These are phyloP conservation scores for Gymnobelideus leadbeateri DNA, from an alignment of 2,113 vertebrate species.

Conservation along the genomic window DNA sequence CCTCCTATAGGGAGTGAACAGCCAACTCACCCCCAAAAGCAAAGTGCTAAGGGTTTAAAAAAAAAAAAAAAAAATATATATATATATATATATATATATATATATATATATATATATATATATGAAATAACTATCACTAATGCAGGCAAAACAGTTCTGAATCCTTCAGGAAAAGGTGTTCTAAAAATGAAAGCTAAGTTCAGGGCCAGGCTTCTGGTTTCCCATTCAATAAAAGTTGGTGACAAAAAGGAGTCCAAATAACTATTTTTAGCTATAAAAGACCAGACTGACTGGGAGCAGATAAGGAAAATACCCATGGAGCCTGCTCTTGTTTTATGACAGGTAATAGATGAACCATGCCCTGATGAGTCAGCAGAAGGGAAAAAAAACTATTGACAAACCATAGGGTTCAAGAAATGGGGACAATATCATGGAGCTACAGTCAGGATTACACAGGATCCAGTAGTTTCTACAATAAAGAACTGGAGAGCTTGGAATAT, in stretches of 20 bases:
- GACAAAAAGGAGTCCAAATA: slow-evolving; percentile 61
- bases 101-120: no score
- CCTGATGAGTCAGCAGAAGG: not conserved
- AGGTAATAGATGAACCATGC: slow-evolving; percentile 28
- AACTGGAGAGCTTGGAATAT: no score
- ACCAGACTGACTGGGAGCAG: slow-evolving; percentile 33
- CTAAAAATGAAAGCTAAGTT: slow-evolving; percentile 15
- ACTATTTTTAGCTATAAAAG: slow-evolving; percentile 58
- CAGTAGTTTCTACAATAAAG: no score
- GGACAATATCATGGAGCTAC: not conserved
- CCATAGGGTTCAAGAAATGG: not conserved
- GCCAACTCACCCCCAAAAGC: slow-evolving; percentile 63
- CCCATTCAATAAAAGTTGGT: slow-evolving; percentile 66
- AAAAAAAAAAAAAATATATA: slow-evolving; percentile 28
- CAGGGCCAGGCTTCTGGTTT: slow-evolving; percentile 59
- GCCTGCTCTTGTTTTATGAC: not conserved
- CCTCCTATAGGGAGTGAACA: slow-evolving; percentile 44
- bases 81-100: not conserved
- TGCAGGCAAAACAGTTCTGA: not conserved
- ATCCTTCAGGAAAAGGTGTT: slow-evolving; percentile 67
- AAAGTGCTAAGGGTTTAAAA: slow-evolving; percentile 41
- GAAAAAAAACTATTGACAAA: not conserved
- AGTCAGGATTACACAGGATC: no score
- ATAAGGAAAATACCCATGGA: slow-evolving; percentile 25
- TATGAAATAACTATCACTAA: slow-evolving; percentile 65